Evolutionary conservation across 2,113 vertebrate species (phyloP).

Genomic region (Mormyrus iriodes): DNA sequence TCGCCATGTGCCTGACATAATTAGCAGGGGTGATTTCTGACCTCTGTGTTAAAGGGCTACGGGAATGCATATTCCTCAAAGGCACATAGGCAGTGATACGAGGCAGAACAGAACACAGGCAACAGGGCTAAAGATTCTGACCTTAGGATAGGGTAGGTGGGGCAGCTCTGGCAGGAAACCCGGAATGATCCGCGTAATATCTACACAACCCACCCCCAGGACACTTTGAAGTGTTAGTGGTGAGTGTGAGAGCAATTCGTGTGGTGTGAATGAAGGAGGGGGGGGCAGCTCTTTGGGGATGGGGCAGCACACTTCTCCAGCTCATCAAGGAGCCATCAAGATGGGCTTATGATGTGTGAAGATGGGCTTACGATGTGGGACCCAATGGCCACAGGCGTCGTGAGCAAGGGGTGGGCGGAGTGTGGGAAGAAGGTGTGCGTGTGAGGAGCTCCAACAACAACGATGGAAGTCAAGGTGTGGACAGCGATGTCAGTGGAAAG

Average conservation of each 20-base stretch:
- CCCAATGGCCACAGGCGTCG: background rate
- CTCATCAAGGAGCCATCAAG: background rate
- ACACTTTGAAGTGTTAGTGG: constrained; percentile 14
- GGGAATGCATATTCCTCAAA: background rate
- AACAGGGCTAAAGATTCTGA: no score
- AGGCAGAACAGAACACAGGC: background rate
- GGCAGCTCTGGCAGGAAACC: constrained; percentile 11
- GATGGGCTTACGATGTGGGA: background rate
- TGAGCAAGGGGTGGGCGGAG: background rate
- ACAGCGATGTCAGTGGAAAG: background rate
- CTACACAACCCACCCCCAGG: background rate
- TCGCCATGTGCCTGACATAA: background rate
- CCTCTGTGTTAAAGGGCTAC: background rate
- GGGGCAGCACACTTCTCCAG: background rate
- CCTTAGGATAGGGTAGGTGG: background rate
- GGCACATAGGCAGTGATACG: background rate
- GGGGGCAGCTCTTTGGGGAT: background rate
- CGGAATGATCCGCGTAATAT: background rate
- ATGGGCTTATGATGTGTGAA: constrained; percentile 7
- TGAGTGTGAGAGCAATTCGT: background rate
- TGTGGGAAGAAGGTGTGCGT: background rate
- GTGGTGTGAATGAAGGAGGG: background rate
- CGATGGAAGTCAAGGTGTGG: background rate
- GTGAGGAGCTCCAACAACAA: background rate
- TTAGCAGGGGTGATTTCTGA: background rate